Evolutionary conservation across 2,113 vertebrate species (phyloP).

Genomic region (Pavo muticus): DNA sequence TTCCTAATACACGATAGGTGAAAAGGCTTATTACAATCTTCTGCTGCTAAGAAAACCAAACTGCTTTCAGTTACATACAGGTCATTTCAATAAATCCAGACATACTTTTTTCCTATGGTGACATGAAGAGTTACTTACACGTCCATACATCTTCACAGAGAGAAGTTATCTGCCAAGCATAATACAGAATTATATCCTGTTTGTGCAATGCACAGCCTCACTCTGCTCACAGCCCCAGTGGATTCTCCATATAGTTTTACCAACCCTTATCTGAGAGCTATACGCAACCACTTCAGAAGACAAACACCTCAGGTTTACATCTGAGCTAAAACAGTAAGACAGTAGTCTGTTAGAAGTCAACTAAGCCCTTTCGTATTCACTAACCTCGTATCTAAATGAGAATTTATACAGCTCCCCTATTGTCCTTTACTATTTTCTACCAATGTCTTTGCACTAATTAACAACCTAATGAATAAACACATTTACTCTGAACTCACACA

Average conservation of each 20-base stretch:
- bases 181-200: not conserved
- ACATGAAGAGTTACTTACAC: not conserved
- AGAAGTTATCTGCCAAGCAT: not conserved
- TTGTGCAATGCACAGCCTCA: not conserved
- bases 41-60: not conserved
- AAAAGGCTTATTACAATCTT: not conserved
- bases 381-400: fast-evolving
- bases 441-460: not conserved
- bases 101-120: not conserved
- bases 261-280: not conserved
- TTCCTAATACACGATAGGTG: not conserved
- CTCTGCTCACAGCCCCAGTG: not conserved
- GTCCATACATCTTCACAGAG: not conserved
- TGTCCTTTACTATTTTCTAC: not conserved
- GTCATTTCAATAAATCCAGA: not conserved
- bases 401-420: not conserved
- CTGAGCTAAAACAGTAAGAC: not conserved
- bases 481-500: not conserved
- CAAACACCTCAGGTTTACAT: not conserved
- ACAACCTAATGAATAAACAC: not conserved
- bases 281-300: not conserved
- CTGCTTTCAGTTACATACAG: not conserved
- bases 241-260: not conserved
- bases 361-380: not conserved
- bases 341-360: not conserved